Conservation (phyloP, 2,888 invertebrate genomes). For the Tuberolachnus salignus region DNA sequence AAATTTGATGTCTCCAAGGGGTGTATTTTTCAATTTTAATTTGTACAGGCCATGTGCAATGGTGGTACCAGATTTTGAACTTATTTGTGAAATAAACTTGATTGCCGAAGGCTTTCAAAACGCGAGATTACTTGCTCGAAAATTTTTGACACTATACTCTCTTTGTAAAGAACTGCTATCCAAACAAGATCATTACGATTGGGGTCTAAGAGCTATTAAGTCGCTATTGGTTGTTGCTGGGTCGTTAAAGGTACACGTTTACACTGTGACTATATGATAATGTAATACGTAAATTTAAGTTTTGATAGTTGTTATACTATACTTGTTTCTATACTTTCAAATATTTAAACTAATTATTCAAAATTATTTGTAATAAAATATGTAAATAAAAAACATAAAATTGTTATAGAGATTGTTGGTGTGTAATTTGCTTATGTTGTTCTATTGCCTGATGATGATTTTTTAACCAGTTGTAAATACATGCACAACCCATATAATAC, state of each 20-base stretch:
- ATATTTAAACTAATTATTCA: not conserved
- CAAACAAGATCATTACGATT: conserved; percentile 95
- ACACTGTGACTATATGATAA: no score
- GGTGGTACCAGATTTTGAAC: conserved; percentile 95
- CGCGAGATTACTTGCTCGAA: conserved; percentile 84
- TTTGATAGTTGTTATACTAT: not conserved
- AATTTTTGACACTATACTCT: conserved; percentile 92
- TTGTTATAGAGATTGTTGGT: no score
- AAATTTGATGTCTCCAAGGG: no score
- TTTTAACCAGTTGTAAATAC: no score
- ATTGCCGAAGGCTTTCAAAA: conserved; percentile 95
- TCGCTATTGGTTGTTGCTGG: conserved; percentile 95
- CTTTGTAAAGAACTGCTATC: conserved; percentile 88
- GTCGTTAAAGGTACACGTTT: conserved; percentile 73
- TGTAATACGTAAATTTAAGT: not conserved
- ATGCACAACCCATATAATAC: no score
- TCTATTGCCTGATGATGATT: no score
- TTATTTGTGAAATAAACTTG: conserved; percentile 97
- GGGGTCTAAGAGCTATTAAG: conserved; percentile 94
- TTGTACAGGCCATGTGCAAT: conserved; percentile 86
- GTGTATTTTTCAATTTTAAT: not conserved
- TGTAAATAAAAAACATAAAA: no score
- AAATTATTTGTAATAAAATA: no score
- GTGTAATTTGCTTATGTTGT: no score
- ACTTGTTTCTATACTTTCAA: no score